Conservation (phyloP, 1,140 invertebrate species). For the Heliconius eleuchia region DNA sequence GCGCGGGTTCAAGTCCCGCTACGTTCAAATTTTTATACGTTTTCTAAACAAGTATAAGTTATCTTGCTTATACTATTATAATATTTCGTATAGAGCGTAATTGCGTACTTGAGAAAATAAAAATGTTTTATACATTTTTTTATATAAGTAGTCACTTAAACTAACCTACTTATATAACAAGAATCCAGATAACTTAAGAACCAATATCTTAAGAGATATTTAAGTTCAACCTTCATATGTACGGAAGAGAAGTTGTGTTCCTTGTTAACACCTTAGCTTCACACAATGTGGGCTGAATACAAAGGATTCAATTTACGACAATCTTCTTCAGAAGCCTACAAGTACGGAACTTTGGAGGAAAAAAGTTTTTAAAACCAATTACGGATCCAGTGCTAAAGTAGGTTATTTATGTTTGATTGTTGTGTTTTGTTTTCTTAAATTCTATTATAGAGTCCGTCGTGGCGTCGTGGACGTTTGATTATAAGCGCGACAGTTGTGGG, state of each 20-base stretch:
- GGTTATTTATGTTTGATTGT: neutral
- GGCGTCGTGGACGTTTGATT: neutral
- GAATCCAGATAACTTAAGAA: too few species aligned
- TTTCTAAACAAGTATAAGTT: too few species aligned
- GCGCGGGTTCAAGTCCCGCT: too few species aligned
- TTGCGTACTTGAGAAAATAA: too few species aligned
- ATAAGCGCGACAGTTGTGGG: too few species aligned
- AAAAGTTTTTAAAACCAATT: conserved; percentile 5
- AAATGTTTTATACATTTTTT: too few species aligned
- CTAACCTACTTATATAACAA: too few species aligned
- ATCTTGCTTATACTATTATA: too few species aligned
- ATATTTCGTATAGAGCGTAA: too few species aligned
- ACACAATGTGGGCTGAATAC: neutral
- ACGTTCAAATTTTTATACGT: too few species aligned
- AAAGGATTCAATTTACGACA: conserved; percentile 10
- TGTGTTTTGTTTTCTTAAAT: neutral
- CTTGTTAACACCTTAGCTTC: neutral
- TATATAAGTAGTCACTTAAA: too few species aligned
- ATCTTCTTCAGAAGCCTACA: neutral
- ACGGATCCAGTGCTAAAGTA: neutral
- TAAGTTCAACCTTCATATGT: neutral
- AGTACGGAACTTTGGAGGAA: neutral
- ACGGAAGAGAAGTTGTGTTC: neutral
- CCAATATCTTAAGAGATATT: neutral
- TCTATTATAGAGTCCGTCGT: neutral